phyloP scores from a whole-genome alignment of 2,113 vertebrate species.

The Embiotoca jacksoni region DNA sequence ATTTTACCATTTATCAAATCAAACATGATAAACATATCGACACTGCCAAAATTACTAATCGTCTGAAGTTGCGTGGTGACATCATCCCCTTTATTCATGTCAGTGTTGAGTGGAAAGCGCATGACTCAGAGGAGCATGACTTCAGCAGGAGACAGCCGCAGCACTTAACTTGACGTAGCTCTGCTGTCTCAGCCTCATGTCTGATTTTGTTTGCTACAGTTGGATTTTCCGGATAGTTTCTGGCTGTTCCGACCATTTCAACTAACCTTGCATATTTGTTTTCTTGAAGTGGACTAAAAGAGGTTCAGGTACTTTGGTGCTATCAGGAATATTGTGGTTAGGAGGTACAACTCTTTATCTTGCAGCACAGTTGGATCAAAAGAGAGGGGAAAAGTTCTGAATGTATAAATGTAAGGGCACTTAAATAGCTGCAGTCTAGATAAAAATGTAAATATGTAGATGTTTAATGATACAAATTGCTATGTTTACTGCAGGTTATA shows the following conservation, averaged over 20 bases:
- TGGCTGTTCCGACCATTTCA: slow-evolving; percentile 48
- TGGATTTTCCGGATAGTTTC: slow-evolving; percentile 22
- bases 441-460: too few relatives aligned
- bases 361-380: neutral
- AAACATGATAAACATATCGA: slow-evolving; percentile 4
- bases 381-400: neutral
- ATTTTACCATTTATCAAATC: slow-evolving; percentile 19
- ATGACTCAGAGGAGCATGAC: slow-evolving; percentile 56
- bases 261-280: slow-evolving; percentile 57
- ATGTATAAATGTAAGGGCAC: neutral
- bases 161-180: slow-evolving; percentile 1
- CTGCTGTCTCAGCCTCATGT: neutral
- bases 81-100: neutral
- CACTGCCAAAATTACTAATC: slow-evolving; percentile 9
- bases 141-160: slow-evolving; percentile 26
- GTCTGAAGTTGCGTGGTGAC: slow-evolving; percentile 1
- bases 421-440: too few relatives aligned
- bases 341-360: neutral
- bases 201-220: slow-evolving; percentile 23
- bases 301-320: neutral
- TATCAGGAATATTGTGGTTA: neutral
- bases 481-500: too few relatives aligned
- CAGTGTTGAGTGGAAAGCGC: slow-evolving; percentile 17
- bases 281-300: slow-evolving; percentile 54
- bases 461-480: too few relatives aligned